Conservation (phyloP, 2,113 vertebrate species). For the Melozone crissalis region DNA sequence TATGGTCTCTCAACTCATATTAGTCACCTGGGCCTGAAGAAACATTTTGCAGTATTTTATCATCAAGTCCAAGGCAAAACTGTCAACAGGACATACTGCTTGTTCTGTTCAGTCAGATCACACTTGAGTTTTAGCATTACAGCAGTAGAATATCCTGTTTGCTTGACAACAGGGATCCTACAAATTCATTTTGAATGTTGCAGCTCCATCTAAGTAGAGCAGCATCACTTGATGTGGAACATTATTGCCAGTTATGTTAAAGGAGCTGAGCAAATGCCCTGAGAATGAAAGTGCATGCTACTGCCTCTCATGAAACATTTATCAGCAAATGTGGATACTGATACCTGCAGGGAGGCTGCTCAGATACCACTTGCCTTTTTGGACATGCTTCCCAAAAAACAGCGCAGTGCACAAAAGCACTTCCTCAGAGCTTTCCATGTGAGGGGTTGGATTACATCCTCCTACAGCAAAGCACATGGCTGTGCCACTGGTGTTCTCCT, state of each 20-base stretch:
- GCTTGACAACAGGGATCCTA: not conserved
- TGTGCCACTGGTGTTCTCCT: not conserved
- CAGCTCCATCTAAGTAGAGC: not conserved
- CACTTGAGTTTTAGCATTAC: not conserved
- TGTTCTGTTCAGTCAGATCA: not conserved
- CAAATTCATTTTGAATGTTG: not conserved
- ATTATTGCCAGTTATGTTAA: not conserved
- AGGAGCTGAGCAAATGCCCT: not conserved
- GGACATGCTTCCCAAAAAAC: not conserved
- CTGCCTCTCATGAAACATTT: not conserved
- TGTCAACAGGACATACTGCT: not conserved
- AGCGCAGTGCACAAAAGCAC: not conserved
- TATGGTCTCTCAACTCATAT: not conserved
- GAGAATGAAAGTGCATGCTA: not conserved
- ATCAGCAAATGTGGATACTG: not conserved
- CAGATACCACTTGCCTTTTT: not conserved
- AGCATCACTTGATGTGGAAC: not conserved
- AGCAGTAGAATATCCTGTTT: not conserved
- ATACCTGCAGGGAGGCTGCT: not conserved
- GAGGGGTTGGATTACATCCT: not conserved
- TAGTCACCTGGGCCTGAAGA: not conserved
- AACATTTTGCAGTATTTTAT: not conserved
- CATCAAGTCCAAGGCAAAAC: not conserved
- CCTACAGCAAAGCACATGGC: not conserved
- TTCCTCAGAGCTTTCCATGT: not conserved